These are phyloP conservation scores for Campylomormyrus numenius DNA, from an alignment of 2,113 vertebrate species.

Conservation along the genomic window DNA sequence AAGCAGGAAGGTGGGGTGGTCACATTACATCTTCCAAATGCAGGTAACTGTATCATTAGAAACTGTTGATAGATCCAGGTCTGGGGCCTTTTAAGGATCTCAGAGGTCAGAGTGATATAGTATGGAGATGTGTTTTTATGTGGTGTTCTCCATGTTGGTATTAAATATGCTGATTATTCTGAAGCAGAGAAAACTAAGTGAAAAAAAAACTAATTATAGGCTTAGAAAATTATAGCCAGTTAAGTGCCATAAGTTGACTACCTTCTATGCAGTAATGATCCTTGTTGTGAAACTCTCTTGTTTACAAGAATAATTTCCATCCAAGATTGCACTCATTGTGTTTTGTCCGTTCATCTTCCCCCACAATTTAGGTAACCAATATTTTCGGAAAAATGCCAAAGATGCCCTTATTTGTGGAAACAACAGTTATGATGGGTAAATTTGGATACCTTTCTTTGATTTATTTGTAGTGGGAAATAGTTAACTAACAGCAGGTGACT, in stretches of 20 bases:
- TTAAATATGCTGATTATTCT: neutral
- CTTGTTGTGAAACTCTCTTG: neutral
- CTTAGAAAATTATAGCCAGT: neutral
- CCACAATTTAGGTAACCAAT: constrained; percentile 72
- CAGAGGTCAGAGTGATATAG: neutral
- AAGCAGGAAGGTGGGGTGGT: neutral
- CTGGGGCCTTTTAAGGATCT: neutral
- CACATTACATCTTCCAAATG: neutral
- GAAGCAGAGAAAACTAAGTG: neutral
- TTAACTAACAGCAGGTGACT: constrained; percentile 24
- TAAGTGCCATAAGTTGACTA: neutral
- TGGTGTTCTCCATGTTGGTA: neutral
- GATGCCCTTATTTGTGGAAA: constrained; percentile 95
- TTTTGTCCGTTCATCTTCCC: neutral
- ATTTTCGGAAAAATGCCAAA: constrained; percentile 77
- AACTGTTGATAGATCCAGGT: neutral
- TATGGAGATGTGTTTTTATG: neutral
- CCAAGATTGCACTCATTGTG: neutral
- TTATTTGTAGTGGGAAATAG: constrained; percentile 19
- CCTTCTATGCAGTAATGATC: neutral
- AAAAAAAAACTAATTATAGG: neutral
- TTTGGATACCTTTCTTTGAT: constrained; percentile 40
- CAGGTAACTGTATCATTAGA: neutral
- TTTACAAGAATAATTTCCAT: neutral
- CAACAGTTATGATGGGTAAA: constrained; percentile 86